Base-by-base conservation (phyloP, 2,888 invertebrate species). In the Halictus ligatus region DNA sequence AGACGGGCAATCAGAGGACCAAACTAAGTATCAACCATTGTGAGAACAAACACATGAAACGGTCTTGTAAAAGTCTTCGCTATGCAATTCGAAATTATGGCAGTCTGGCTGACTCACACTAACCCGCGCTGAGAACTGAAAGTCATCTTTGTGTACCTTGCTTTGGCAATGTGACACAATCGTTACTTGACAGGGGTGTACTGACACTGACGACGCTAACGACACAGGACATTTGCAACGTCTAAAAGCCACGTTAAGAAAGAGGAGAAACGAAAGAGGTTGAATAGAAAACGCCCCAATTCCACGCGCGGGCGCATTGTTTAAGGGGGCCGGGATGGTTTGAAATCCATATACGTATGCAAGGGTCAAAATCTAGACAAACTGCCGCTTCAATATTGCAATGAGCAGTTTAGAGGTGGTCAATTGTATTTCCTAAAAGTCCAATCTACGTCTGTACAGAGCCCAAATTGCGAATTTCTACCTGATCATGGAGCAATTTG, bases 1-100 rank as follows among this genome's bases (percentile, higher is more conserved):
- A 50, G 54, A 15, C 73, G 43, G 29, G 29, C 25, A 71, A 83
- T 85, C 29, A 64, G 40, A n/a, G 50, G 25, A 48, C 25, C 29
- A 43, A 71, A 12, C 13, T 29, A 50, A 18, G 29, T 48, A 25
- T 73, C 1, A 25, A 10, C 48, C 10, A 1, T 0, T 6, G 29
- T 12, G 48, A 29, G 5, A 73, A 73, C 29, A 18, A 46, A 46
- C 3, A 2, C 0, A 25, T 3, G 18, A 48, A 48, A 69, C 12
- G 10, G 1, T 18, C 0, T 40, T 21, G 8, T 18, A 21, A 67
- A 67, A 40, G 0, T 21, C 35, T 40, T 12, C 40, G 10, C 21
- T 40, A 18, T 40, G 35, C 29, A 64, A 35, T 18, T 29, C 3
- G 0, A 29, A 29, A 64, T 64, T 64, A 15, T 15, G 2, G 21